Evolutionary conservation across 1,140 invertebrate species (phyloP).

Genomic region (Brachionus manjavacas): DNA sequence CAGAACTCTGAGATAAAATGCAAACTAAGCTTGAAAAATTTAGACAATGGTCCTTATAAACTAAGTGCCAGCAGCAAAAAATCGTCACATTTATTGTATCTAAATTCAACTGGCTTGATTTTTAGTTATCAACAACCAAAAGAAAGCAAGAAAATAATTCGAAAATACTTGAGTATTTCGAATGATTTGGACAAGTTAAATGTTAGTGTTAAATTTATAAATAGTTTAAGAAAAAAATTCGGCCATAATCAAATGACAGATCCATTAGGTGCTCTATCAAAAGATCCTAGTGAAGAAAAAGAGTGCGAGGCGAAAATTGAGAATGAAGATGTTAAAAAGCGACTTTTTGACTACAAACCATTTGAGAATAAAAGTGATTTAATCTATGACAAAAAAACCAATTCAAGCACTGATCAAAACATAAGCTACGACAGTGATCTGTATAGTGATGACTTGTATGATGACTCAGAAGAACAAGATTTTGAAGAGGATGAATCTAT

Average conservation of each 20-base stretch:
- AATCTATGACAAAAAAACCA: neutral
- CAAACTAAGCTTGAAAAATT: neutral
- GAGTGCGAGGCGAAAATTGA: neutral
- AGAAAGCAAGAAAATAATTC: neutral
- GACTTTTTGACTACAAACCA: neutral
- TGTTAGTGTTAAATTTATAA: neutral
- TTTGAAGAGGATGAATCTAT: neutral
- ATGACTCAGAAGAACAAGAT: neutral
- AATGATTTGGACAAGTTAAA: neutral
- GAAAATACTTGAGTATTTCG: neutral
- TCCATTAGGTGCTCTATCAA: neutral
- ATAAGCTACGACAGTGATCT: slow-evolving; percentile 2
- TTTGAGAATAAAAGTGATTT: slow-evolving; percentile 29
- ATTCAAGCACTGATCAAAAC: neutral
- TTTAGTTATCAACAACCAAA: neutral
- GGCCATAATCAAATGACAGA: neutral
- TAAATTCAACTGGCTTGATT: neutral
- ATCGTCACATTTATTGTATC: neutral
- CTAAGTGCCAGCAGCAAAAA: neutral
- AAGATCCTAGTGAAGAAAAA: neutral
- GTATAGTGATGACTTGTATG: slow-evolving; percentile 8
- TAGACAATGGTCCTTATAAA: neutral
- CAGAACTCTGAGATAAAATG: neutral
- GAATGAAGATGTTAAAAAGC: slow-evolving; percentile 4
- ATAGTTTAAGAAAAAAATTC: neutral